A percentile compares a stretch with the other conserved stretches of the same genome.
Evolutionary conservation across 2,888 invertebrate species (phyloP).

Genomic region (Cataglyphis livida): DNA sequence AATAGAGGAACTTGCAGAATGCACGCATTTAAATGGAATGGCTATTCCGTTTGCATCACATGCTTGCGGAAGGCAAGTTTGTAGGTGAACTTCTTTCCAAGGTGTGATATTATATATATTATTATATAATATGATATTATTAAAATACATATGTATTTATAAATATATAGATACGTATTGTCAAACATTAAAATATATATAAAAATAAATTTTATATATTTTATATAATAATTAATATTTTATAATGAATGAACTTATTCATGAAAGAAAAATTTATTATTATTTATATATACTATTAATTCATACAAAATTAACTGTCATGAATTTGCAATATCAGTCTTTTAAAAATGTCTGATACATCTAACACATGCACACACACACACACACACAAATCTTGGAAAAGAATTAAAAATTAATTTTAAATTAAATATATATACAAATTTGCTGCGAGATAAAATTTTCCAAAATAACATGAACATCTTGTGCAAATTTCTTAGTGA

Average conservation of each 20-base stretch:
- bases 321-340: neutral
- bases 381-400: neutral
- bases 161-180: neutral
- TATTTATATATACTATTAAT: neutral
- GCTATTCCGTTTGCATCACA: neutral
- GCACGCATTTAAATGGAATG: constrained; percentile 29
- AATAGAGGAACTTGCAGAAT: neutral
- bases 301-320: neutral
- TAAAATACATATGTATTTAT: neutral
- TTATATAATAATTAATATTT: neutral
- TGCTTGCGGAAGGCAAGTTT: neutral
- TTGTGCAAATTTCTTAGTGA: neutral
- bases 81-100: neutral
- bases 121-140: neutral
- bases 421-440: neutral
- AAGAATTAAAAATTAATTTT: neutral
- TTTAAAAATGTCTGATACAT: neutral
- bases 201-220: neutral
- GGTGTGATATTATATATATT: neutral
- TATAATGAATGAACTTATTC: neutral
- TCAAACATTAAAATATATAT: neutral
- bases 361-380: neutral
- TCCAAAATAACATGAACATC: neutral
- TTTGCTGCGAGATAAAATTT: constrained; percentile 1
- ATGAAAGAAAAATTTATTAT: neutral